Evolutionary conservation across 2,113 vertebrate genomes (phyloP), one percentile per base, ranked within the genome.

Genomic region (Tor tambroides): DNA sequence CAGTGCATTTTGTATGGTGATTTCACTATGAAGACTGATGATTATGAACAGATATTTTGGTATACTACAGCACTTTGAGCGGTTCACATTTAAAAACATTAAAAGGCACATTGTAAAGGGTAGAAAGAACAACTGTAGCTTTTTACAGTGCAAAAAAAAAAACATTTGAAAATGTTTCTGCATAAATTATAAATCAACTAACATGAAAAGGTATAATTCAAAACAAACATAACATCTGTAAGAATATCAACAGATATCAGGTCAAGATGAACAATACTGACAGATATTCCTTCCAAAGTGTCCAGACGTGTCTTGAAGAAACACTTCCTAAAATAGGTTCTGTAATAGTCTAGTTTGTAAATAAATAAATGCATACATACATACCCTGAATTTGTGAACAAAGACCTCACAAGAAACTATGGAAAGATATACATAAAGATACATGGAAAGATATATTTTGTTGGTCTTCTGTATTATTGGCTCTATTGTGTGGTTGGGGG

Each of bases 1-100:
- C 19, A 72, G 46, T 14, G 51, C 30, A 69, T 71, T 86, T 28
- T 71, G 46, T 54, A 80, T 12, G 54, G 41, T 59, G 38, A 49
- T 65, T 19, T 3, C 59, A 26, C 15, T 6, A 21, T 4, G 2
- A 28, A 46, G 3, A 15, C 59, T 32, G n/a, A 21, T 69, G 38
- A 71, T 69, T 49, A 32, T 23, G 21, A 83, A 82, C 23, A 82
- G 19, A 71, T 71, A n/a, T n/a, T 30, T 43, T 46, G 26, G n/a
- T 67, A 23, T 32, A 10, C 80, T 21, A 17, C 19, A 67, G 35
- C 43, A 23, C 4, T 32, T 3, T 21, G 63, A 69, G 80, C 4
- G 1, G 5, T 49, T 12, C 26, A 35, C 63, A 80, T 21, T n/a
- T 46, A 75, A 32, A 59, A n/a, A n/a, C 3, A 6, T 21, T 3